Evolutionary conservation across 2,888 invertebrate genomes (phyloP).

Genomic region (Hydriomena furcata): DNA sequence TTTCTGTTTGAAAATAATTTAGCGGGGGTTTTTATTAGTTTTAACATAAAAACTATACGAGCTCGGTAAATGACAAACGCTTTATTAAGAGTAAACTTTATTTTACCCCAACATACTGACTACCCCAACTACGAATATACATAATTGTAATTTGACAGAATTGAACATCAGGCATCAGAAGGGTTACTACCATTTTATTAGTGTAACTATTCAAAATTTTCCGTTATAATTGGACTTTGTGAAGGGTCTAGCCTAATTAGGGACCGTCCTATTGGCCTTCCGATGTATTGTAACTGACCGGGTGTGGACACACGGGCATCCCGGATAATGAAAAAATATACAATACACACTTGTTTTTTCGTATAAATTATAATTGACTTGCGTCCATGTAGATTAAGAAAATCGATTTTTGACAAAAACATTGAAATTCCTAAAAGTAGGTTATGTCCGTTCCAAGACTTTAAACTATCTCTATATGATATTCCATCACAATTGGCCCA

Average conservation of each 20-base stretch:
- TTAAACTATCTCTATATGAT: too few species aligned
- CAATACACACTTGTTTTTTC: not conserved
- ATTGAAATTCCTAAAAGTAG: too few species aligned
- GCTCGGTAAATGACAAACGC: too few species aligned
- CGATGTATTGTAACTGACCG: constrained; percentile 67
- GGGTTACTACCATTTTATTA: constrained; percentile 57
- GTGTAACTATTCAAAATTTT: constrained; percentile 68
- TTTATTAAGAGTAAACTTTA: too few species aligned
- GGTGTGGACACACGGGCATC: constrained; percentile 27
- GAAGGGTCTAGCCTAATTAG: constrained; percentile 69
- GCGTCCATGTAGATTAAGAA: too few species aligned
- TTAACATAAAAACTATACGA: too few species aligned
- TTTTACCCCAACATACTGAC: not conserved
- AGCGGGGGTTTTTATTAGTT: too few species aligned
- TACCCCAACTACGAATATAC: constrained; percentile 5
- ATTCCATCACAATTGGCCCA: too few species aligned
- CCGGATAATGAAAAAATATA: not conserved
- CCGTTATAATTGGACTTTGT: constrained; percentile 72
- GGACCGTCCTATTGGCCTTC: constrained; percentile 62
- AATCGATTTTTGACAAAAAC: too few species aligned
- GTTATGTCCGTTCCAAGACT: too few species aligned
- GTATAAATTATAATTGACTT: not conserved
- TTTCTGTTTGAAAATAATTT: too few species aligned
- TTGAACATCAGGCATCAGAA: constrained; percentile 44
- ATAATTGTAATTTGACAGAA: constrained; percentile 21